Evolutionary conservation across 2,888 invertebrate genomes (phyloP).

Genomic region (Leptothorax acervorum): DNA sequence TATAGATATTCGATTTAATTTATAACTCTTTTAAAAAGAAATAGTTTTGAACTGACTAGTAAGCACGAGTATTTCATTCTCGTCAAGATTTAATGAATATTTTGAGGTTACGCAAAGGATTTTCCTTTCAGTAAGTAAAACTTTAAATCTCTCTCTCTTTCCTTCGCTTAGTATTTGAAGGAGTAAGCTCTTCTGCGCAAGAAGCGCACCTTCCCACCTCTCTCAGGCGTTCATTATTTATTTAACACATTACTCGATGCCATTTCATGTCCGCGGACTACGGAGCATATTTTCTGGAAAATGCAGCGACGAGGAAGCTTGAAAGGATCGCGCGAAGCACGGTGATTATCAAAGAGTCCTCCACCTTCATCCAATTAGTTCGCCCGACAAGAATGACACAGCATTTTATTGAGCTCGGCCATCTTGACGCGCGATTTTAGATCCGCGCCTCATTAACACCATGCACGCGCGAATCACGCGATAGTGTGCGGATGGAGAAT

Average conservation of each 20-base stretch:
- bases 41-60: background rate
- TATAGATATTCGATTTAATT: background rate
- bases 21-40: background rate
- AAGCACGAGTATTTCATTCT: slow-evolving; percentile 13
- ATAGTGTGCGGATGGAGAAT: slow-evolving; percentile 5
- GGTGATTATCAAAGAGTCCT: slow-evolving; percentile 69
- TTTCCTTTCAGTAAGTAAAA: slow-evolving; percentile 40
- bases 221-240: slow-evolving; percentile 39
- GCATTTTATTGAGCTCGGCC: slow-evolving; percentile 55
- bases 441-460: slow-evolving; percentile 65
- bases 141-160: background rate
- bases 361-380: slow-evolving; percentile 64
- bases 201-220: slow-evolving; percentile 7
- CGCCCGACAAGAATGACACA: slow-evolving; percentile 61
- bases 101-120: slow-evolving; percentile 28
- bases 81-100: slow-evolving; percentile 25
- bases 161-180: slow-evolving; percentile 32
- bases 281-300: slow-evolving; percentile 38
- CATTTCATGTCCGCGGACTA: slow-evolving; percentile 21
- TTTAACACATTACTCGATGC: slow-evolving; percentile 55
- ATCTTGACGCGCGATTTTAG: slow-evolving; percentile 59
- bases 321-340: slow-evolving; percentile 35
- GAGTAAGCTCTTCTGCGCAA: slow-evolving; percentile 29
- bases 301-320: slow-evolving; percentile 34
- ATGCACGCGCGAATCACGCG: slow-evolving; percentile 25